These are phyloP conservation scores for Drosophila multiciliata DNA, from an alignment of 2,888 invertebrate species.

Conservation along the genomic window DNA sequence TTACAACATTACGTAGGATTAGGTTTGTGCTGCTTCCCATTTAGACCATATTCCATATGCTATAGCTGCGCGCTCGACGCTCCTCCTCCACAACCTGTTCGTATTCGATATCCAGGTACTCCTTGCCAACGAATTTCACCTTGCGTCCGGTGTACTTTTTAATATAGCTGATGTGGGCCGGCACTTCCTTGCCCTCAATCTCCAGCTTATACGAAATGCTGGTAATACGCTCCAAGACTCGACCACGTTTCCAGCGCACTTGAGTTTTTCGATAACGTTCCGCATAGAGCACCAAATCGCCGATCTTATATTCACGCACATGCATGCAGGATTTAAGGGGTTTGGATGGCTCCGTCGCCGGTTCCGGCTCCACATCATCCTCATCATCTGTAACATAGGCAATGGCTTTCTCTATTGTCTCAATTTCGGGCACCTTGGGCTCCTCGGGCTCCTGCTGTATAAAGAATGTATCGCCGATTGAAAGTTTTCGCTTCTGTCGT, in stretches of 20 bases:
- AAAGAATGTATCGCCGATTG: conserved; percentile 80
- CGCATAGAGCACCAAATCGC: conserved; percentile 83
- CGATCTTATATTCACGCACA: conserved; percentile 81
- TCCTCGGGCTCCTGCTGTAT: conserved; percentile 72
- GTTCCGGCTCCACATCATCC: conserved; percentile 50
- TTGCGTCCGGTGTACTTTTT: conserved; percentile 83
- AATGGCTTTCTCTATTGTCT: conserved; percentile 83
- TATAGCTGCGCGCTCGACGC: conserved; percentile 79
- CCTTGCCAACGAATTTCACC: conserved; percentile 84
- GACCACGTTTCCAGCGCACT: conserved; percentile 83
- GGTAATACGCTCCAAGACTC: conserved; percentile 82
- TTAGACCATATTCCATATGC: conserved; percentile 84
- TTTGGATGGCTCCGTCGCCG: conserved; percentile 51
- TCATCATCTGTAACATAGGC: conserved; percentile 76
- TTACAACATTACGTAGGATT: neutral
- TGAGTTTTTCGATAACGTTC: conserved; percentile 83
- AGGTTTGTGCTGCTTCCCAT: neutral
- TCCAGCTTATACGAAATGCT: conserved; percentile 84
- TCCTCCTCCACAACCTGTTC: conserved; percentile 84
- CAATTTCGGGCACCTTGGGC: conserved; percentile 72
- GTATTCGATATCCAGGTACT: conserved; percentile 84
- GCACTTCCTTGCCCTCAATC: conserved; percentile 83
- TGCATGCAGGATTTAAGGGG: conserved; percentile 82
- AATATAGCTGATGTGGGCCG: conserved; percentile 84
- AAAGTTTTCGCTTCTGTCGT: conserved; percentile 82